phyloP scores from a whole-genome alignment of 2,113 vertebrate genomes.

The Chaenogobius annularis region DNA sequence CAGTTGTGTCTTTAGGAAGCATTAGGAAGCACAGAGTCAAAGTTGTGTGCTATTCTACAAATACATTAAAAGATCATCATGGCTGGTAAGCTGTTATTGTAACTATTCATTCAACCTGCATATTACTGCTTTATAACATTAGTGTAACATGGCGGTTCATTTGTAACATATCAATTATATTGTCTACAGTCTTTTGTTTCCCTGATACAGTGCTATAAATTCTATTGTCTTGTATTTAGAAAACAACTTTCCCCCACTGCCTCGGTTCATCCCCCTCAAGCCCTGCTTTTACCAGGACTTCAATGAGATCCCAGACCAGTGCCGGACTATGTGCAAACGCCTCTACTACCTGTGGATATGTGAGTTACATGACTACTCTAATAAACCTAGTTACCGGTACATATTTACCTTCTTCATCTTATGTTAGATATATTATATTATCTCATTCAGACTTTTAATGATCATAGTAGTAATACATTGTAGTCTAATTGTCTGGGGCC shows the following conservation, averaged over 20 bases:
- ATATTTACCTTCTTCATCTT: background rate
- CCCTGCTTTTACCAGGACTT: slow-evolving; percentile 99
- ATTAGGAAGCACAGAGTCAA: slow-evolving; percentile 23
- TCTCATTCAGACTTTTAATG: background rate
- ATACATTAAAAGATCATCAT: slow-evolving; percentile 55
- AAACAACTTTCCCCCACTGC: slow-evolving; percentile 97
- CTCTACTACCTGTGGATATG: slow-evolving; percentile 98
- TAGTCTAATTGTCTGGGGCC: background rate
- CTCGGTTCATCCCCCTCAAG: slow-evolving; percentile 93
- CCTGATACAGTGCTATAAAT: slow-evolving; percentile 6
- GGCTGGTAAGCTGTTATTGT: slow-evolving; percentile 66
- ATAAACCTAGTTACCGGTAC: too few species aligned
- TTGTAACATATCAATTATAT: background rate
- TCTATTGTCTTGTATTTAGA: slow-evolving; percentile 74
- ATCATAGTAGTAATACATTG: background rate
- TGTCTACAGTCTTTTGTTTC: slow-evolving; percentile 1
- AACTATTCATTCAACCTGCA: background rate
- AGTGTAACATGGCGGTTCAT: background rate
- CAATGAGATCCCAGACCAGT: slow-evolving; percentile 91
- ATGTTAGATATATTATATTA: background rate
- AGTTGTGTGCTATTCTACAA: slow-evolving; percentile 33
- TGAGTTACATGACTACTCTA: slow-evolving; percentile 74
- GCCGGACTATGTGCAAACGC: slow-evolving; percentile 89
- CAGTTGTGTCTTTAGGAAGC: slow-evolving; percentile 31
- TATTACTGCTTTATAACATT: background rate